Evolutionary conservation across 2,797 vertebrate genomes (phyloP), one percentile per base, ranked within the genome.

Genomic region (Tapirus indicus): DNA sequence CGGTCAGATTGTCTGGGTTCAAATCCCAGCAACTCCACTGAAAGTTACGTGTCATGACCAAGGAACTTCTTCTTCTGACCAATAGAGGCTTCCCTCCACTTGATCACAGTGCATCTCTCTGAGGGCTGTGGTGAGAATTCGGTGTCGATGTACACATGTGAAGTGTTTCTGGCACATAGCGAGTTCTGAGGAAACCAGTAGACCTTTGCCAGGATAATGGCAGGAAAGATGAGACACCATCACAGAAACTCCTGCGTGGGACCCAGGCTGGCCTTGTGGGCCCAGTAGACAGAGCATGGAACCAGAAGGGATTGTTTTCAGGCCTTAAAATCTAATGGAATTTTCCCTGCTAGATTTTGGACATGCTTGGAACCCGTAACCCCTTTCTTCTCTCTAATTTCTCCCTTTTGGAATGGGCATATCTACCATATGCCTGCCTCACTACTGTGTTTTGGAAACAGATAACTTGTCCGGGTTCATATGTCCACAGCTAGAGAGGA

Each of bases 161-260:
- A 78, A 27, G 9, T 2, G 14, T 27, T 23, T 52, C 23, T n/a
- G 25, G 9, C 13, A 8, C 7, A 6, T 0, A 13, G 11, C 0
- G 23, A 6, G 35, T 38, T 27, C n/a, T 32, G n/a, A 5, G 47
- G 3, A 7, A 4, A 41, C 10, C 18, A 4, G 13, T 5, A 32
- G 2, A 7, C 1, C 0, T 10, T 32, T 3, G 2, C 60, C 35
- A 12, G 1, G 20, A 11, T 0, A 7, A n/a, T 2, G 11, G 52
- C 6, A 12, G 56, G 11, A n/a, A 23, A 5, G 58, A 7, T 6
- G 3, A 20, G 38, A 14, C 5, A 10, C 21, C 44, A 18, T 21
- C 7, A 3, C 10, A 3, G 35, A 74, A 58, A 18, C 14, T 23
- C 47, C 54, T 5, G 5, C 2, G 1, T 17, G 52, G 75, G 27